phyloP scores from a whole-genome alignment of 2,888 invertebrate genomes.

The Pyralis farinalis region DNA sequence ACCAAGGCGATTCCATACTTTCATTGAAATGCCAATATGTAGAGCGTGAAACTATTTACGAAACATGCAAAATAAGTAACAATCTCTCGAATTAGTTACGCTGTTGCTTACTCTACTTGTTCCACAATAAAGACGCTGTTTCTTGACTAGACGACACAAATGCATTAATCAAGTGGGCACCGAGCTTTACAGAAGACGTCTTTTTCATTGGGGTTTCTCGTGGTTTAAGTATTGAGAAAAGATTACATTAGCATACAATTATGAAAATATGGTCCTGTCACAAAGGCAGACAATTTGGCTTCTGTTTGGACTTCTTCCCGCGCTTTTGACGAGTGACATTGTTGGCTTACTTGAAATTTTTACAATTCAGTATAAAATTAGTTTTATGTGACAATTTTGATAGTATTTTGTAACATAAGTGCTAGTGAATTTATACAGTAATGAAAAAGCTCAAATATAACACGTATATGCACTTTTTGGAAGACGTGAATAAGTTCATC shows the following conservation, averaged over 20 bases:
- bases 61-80: slow-evolving; percentile 80
- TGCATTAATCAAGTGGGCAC: slow-evolving; percentile 50
- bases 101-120: slow-evolving; percentile 69
- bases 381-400: no score
- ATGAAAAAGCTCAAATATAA: no score
- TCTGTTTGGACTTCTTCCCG: no score
- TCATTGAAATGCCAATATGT: slow-evolving; percentile 68
- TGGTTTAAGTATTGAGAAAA: not conserved
- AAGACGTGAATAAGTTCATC: no score
- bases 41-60: slow-evolving; percentile 79
- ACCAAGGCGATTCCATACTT: slow-evolving; percentile 63
- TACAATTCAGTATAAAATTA: no score
- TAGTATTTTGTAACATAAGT: no score
- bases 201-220: not conserved
- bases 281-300: no score
- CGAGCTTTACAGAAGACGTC: slow-evolving; percentile 25
- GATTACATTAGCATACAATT: not conserved
- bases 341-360: no score
- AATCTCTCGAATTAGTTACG: slow-evolving; percentile 79
- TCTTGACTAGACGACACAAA: slow-evolving; percentile 65
- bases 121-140: slow-evolving; percentile 64
- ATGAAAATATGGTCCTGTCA: not conserved
- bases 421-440: no score
- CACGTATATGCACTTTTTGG: no score
- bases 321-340: no score